Evolutionary conservation across 2,113 vertebrate genomes (phyloP), one percentile per base, ranked within the genome.

Genomic region (Tor tambroides): DNA sequence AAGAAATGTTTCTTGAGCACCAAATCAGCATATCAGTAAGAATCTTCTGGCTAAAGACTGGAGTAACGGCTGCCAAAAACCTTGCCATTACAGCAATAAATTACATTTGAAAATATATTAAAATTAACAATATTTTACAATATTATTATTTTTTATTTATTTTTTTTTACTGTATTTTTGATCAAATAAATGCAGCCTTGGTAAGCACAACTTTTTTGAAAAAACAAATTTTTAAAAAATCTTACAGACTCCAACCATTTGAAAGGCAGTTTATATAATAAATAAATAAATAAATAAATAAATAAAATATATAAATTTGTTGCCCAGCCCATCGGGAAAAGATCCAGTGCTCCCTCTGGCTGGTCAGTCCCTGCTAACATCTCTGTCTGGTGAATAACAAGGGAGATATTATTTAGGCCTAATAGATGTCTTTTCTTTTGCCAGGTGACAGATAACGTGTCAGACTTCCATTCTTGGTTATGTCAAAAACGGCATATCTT

Each of bases 401-500:
- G n/a, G 77, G 19, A 80, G 8, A 23, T n/a, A 46, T 78, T 78
- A 43, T 83, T 83, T 83, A 71, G 80, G 43, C 41, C 38, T 49
- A 69, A 82, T 69, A 69, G 4, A 49, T 83, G 41, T 83, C 43
- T 32, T 79, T 6, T 63, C 61, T 83, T 83, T 32, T 83, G 63
- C 19, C 41, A 32, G 21, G 19, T n/a, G 81, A 35, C 41, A 71
- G 65, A 69, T 69, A 82, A 69, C 11, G 63, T 71, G 81, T 35
- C 43, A 83, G 63, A 83, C 65, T 14, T 54, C 15, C 59, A 83
- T 54, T 83, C 30, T 83, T 21, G 4, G 28, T 26, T 67, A 83
- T 54, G 65, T 83, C 81, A 71, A 71, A 46, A 83, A 83, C 4
- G 6, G 32, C 23, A 49, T 71, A 65, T 82, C 80, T 82, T 49